Evolutionary conservation across 2,797 vertebrate species (phyloP).

Genomic region (Pachyuromys duprasi): DNA sequence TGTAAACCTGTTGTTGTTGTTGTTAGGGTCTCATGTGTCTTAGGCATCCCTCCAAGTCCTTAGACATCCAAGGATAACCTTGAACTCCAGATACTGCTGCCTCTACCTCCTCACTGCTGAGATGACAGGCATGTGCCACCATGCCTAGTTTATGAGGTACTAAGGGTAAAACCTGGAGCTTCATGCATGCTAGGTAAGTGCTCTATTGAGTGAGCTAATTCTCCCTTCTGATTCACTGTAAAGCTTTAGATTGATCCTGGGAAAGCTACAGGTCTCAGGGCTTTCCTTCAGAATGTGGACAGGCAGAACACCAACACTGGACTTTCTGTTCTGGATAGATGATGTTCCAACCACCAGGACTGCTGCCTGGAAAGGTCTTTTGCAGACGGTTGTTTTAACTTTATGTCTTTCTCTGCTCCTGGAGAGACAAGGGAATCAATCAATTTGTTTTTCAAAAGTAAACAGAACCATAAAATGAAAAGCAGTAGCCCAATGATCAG

Average conservation of each 20-base stretch:
- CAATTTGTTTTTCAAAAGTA: slow-evolving; percentile 59
- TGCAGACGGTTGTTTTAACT: slow-evolving; percentile 49
- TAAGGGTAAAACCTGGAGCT: too few species aligned
- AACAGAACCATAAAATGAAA: slow-evolving; percentile 63
- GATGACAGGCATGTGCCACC: neutral
- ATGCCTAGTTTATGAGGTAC: neutral
- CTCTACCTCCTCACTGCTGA: neutral
- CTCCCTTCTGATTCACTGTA: neutral
- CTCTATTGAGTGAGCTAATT: neutral
- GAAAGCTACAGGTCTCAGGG: neutral
- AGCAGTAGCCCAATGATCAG: neutral
- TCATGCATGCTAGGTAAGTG: neutral
- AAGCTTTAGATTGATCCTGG: neutral
- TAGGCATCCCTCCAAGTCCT: neutral
- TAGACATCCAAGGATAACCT: neutral
- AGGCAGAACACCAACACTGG: neutral
- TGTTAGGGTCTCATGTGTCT: neutral
- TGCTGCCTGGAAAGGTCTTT: slow-evolving; percentile 47
- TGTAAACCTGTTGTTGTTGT: neutral
- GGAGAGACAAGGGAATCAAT: slow-evolving; percentile 41
- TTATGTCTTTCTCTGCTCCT: slow-evolving; percentile 50
- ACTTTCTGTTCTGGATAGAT: slow-evolving; percentile 34
- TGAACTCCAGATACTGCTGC: neutral
- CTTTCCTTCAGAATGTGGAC: neutral
- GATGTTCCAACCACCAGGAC: neutral